Percentiles rank a stretch among this genome's conserved stretches.
Conservation (phyloP, 2,797 vertebrate genomes). For the Acrossocheilus wenchowensis region DNA sequence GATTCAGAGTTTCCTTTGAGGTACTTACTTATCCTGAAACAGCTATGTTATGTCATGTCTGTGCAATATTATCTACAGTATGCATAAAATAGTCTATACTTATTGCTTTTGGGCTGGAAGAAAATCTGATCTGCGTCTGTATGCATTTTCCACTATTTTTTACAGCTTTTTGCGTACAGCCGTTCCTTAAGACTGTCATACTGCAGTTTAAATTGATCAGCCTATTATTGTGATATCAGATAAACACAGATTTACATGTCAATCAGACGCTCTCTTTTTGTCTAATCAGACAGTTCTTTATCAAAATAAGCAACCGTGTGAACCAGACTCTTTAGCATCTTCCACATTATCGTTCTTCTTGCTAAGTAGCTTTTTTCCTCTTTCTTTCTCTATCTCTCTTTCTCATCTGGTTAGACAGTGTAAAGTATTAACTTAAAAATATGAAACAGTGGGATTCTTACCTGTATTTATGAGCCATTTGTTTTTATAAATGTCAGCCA, state of each 20-base stretch:
- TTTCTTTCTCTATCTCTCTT: neutral
- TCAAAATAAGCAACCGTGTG: neutral
- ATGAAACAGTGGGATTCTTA: constrained; percentile 14
- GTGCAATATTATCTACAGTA: neutral
- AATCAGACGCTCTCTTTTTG: neutral
- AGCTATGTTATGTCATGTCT: neutral
- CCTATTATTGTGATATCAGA: neutral
- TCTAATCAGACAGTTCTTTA: neutral
- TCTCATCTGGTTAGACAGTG: constrained; percentile 3
- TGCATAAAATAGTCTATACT: neutral
- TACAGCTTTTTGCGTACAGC: neutral
- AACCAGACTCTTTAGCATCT: neutral
- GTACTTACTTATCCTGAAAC: neutral
- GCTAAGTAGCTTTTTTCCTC: neutral
- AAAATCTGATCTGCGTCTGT: neutral
- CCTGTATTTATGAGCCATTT: constrained; percentile 38
- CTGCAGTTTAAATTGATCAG: neutral
- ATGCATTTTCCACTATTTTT: neutral
- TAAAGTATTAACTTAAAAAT: constrained; percentile 24
- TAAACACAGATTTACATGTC: neutral
- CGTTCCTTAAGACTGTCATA: neutral
- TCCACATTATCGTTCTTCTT: neutral
- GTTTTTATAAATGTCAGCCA: constrained; percentile 28
- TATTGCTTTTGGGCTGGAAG: neutral
- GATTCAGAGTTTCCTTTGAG: neutral